Evolutionary conservation across 2,113 vertebrate species (phyloP).

Genomic region (Ursus arctos): DNA sequence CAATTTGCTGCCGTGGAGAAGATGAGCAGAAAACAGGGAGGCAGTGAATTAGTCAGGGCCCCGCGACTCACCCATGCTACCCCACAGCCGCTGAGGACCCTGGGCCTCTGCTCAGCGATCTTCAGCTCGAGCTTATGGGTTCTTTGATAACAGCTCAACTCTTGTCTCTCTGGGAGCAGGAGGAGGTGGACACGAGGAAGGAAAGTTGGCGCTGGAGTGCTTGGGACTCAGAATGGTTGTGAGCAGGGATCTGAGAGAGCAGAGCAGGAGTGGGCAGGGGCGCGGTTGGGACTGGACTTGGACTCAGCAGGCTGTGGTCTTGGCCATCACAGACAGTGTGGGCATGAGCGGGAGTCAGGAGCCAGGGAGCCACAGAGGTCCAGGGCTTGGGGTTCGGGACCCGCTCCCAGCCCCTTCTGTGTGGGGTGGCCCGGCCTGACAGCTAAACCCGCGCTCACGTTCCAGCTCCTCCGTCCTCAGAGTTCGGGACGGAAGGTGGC

Average conservation of each 20-base stretch:
- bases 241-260: neutral
- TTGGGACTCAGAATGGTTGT: neutral
- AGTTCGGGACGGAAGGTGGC: neutral
- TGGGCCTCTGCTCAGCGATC: neutral
- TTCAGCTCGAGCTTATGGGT: neutral
- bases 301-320: neutral
- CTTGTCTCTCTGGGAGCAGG: neutral
- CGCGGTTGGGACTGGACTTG: neutral
- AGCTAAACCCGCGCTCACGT: rapidly evolving
- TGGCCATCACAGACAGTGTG: rapidly evolving
- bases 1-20: neutral
- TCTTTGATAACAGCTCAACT: neutral
- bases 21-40: neutral
- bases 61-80: neutral
- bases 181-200: neutral
- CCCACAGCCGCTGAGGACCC: neutral
- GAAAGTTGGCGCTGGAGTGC: neutral
- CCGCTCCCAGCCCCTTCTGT: neutral
- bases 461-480: neutral
- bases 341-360: neutral
- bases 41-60: neutral
- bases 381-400: neutral
- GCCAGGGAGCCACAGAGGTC: neutral
- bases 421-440: neutral
- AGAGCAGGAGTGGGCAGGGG: neutral